Conservation (phyloP, 2,888 invertebrate genomes). For the Eilema griseolum region DNA sequence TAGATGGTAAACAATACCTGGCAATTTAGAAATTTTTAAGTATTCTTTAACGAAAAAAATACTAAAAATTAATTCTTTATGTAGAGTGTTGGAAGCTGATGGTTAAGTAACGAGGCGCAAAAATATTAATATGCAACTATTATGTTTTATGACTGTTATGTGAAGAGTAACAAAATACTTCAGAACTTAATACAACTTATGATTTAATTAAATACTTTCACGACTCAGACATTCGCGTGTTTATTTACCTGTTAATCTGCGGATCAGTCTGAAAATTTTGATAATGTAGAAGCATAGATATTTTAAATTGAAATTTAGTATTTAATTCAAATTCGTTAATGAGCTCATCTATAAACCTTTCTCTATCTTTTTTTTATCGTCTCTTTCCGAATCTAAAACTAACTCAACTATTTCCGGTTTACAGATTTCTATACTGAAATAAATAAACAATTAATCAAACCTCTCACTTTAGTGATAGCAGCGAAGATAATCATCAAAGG, state of each 20-base stretch:
- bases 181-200: not conserved
- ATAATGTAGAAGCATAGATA: not conserved
- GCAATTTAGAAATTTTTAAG: not conserved
- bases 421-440: not conserved
- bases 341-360: not conserved
- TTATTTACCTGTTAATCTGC: not conserved
- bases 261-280: not conserved
- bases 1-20: not conserved
- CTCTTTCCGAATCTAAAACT: not conserved
- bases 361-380: too few relatives aligned
- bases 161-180: not conserved
- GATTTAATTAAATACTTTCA: not conserved
- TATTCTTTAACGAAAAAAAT: not conserved
- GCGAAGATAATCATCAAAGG: slow-evolving; percentile 23
- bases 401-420: not conserved
- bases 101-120: slow-evolving; percentile 1
- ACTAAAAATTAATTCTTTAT: not conserved
- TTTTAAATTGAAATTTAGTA: not conserved
- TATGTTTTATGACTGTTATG: not conserved
- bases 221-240: not conserved
- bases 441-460: not conserved
- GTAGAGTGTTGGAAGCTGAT: not conserved
- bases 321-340: not conserved
- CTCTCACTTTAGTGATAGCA: slow-evolving; percentile 34
- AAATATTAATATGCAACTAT: slow-evolving; percentile 8